A percentile compares a stretch with the other conserved stretches of the same genome.
Conservation (phyloP, 2,113 vertebrate genomes). For the Bubo bubo region DNA sequence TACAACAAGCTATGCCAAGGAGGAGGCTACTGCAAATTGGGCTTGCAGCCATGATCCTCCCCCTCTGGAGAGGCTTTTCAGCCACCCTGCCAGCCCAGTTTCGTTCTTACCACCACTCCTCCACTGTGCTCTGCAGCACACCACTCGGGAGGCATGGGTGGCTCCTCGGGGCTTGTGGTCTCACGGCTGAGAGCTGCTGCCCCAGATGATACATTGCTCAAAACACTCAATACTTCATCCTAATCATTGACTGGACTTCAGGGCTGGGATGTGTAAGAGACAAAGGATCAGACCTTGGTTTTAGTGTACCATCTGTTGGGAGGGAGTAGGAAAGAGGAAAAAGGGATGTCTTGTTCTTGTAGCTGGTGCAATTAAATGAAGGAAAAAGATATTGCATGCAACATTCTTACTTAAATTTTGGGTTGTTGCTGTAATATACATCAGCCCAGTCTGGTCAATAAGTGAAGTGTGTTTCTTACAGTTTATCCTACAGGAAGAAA, state of each 20-base stretch:
- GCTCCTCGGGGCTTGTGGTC: background rate
- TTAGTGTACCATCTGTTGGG: background rate
- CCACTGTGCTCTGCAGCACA: background rate
- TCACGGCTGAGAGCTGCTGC: background rate
- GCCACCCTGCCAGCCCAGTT: background rate
- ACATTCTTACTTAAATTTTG: background rate
- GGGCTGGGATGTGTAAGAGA: background rate
- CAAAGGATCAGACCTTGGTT: background rate
- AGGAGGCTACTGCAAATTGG: background rate
- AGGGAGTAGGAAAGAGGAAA: background rate
- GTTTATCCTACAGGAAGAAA: background rate
- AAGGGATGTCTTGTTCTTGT: background rate
- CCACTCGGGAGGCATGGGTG: accelerated
- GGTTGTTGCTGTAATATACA: background rate
- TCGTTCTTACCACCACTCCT: accelerated
- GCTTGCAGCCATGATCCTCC: background rate
- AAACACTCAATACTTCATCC: background rate
- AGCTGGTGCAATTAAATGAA: background rate
- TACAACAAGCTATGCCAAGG: background rate
- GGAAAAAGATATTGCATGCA: background rate
- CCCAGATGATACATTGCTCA: background rate
- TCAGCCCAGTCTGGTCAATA: background rate
- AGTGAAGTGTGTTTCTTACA: background rate
- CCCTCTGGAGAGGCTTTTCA: background rate
- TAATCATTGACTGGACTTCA: background rate